Evolutionary conservation across 2,113 vertebrate species (phyloP), one percentile per base, ranked within the genome.

Genomic region (Pedetes capensis): DNA sequence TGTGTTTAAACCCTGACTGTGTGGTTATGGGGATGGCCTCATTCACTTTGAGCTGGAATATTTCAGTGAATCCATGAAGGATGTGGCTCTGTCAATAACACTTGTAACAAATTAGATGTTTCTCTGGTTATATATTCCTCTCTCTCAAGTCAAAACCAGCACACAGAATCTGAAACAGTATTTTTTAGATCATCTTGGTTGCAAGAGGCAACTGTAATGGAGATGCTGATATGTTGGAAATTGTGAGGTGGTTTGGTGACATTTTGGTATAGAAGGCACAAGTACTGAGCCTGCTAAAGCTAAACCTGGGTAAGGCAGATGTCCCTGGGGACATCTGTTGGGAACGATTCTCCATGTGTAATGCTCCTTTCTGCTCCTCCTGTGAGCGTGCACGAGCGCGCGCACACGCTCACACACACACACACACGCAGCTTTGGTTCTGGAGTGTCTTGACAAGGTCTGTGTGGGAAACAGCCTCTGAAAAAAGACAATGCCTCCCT

Each of bases 151-250:
- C 68, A 61, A 81, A 87, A 37, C 39, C 22, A 59, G 39, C 17
- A 78, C 3, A 5, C 23, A 4, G 22, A 18, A 37, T 68, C 49
- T 59, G 49, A 44, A 55, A 22, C 14, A 23, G 3, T 57, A 61
- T 27, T 68, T 49, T 72, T 63, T 29, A 49, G 47, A 64, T 66
- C 27, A 55, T 66, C 66, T 51, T 51, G 27, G 10, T 34, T 25
- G 0, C 27, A 49, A 53, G 29, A 42, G 0, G 6, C 22, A 51
- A 63, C 1, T 16, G 25, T 68, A 20, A 25, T 1, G 29, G 34
- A 66, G 42, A 42, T 6, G 5, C 20, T 61, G 27, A 39, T 74
- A 34, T 3, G n/a, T 9, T 53, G 17, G 78, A 44, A 84, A 42
- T 37, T 12, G 16, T 55, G 27, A 76, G 8, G 55, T 53, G 8